A percentile compares a stretch with the other conserved stretches of the same genome.
Evolutionary conservation across 1,140 invertebrate genomes (phyloP).

Genomic region (Lasioglossum baleicum): DNA sequence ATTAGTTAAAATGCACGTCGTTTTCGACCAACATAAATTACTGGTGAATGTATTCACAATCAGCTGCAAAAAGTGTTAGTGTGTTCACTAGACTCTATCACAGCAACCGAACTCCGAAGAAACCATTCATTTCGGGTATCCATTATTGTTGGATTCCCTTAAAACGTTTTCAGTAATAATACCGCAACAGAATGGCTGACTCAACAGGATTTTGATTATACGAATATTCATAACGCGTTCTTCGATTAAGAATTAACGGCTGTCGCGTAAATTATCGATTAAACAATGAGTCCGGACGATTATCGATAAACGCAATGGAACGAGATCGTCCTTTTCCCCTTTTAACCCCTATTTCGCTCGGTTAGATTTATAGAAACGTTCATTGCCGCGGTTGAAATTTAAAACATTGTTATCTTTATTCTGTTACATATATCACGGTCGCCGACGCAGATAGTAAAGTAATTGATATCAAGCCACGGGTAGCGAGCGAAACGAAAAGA

Average conservation of each 20-base stretch:
- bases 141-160: neutral
- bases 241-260: conserved; percentile 2
- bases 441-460: conserved; percentile 9
- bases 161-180: neutral
- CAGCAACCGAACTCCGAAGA: no score
- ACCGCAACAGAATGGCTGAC: neutral
- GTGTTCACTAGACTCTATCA: no score
- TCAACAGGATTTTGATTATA: neutral
- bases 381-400: conserved; percentile 16
- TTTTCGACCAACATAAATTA: no score
- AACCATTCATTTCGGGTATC: no score
- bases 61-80: no score
- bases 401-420: conserved; percentile 26
- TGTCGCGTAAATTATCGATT: conserved; percentile 9
- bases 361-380: conserved; percentile 19
- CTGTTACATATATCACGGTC: conserved; percentile 24
- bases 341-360: neutral
- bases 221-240: neutral
- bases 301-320: conserved; percentile 11
- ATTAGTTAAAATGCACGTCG: no score
- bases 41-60: no score
- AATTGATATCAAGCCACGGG: neutral
- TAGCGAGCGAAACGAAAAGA: neutral
- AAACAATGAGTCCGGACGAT: neutral
- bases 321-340: neutral